Evolutionary conservation across 2,113 vertebrate genomes (phyloP).

Genomic region (Entelurus aequoreus): DNA sequence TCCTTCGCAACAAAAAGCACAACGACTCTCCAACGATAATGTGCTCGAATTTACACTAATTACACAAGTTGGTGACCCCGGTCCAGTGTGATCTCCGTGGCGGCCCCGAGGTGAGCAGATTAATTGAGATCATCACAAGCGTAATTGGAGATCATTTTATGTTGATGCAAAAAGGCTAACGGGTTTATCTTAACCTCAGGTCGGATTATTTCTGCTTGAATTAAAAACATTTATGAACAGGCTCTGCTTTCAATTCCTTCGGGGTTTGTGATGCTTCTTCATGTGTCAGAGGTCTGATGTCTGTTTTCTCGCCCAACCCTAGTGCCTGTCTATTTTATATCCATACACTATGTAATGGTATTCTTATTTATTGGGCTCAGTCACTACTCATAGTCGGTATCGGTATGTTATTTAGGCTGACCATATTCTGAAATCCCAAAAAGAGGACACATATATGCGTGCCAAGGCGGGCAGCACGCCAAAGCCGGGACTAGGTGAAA

Average conservation of each 20-base stretch:
- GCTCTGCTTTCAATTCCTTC: slow-evolving; percentile 23
- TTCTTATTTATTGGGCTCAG: background rate
- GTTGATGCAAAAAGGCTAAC: slow-evolving; percentile 38
- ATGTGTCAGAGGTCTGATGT: slow-evolving; percentile 21
- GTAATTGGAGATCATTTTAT: slow-evolving; percentile 28
- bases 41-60: slow-evolving; percentile 32
- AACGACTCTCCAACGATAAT: slow-evolving; percentile 16
- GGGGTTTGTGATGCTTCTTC: slow-evolving; percentile 24
- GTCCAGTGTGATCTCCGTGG: slow-evolving; percentile 39
- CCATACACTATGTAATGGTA: background rate
- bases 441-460: too few relatives aligned
- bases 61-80: slow-evolving; percentile 45
- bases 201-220: slow-evolving; percentile 40
- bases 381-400: too few relatives aligned
- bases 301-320: slow-evolving; percentile 8
- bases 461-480: too few relatives aligned
- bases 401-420: too few relatives aligned
- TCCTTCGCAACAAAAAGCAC: slow-evolving; percentile 12
- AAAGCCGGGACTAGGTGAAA: too few relatives aligned
- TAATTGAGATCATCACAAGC: slow-evolving; percentile 50
- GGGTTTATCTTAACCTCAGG: slow-evolving; percentile 40
- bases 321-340: slow-evolving; percentile 4
- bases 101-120: slow-evolving; percentile 43
- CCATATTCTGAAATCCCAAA: too few relatives aligned
- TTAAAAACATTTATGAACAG: slow-evolving; percentile 53